These are phyloP conservation scores for Acleris cristana DNA, from an alignment of 2,888 invertebrate genomes.

Conservation along the genomic window DNA sequence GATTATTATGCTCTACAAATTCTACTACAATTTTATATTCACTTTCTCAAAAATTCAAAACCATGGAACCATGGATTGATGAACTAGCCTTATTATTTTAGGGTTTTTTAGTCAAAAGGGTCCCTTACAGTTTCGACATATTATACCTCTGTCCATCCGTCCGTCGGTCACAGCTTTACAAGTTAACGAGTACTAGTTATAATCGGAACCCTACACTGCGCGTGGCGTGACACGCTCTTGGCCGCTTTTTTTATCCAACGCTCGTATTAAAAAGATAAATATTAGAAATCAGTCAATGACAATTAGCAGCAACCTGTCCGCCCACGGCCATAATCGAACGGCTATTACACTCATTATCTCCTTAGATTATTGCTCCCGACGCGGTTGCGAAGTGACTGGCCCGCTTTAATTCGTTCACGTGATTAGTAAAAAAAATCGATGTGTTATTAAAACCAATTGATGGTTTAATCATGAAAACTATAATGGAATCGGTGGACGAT, in stretches of 20 bases:
- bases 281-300: constrained; percentile 36
- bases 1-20: too few relatives aligned
- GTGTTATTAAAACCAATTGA: background rate
- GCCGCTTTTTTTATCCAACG: background rate
- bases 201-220: too few relatives aligned
- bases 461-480: constrained; percentile 11
- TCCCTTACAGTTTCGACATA: too few relatives aligned
- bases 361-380: constrained; percentile 27
- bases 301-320: constrained; percentile 25
- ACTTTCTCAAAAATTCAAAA: too few relatives aligned
- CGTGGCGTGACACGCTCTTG: too few relatives aligned
- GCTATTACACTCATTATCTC: constrained; percentile 20
- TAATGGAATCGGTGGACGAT: background rate
- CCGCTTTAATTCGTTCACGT: constrained; percentile 21
- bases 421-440: constrained; percentile 17
- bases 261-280: constrained; percentile 25
- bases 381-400: constrained; percentile 22
- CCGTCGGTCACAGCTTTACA: too few relatives aligned
- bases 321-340: constrained; percentile 20
- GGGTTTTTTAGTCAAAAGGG: too few relatives aligned
- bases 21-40: too few relatives aligned
- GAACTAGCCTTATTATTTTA: too few relatives aligned
- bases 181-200: too few relatives aligned
- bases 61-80: too few relatives aligned
- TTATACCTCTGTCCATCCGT: too few relatives aligned